Percentiles rank a stretch among this genome's conserved stretches.
Conservation (phyloP, 2,888 invertebrate species). For the Agrypnus murinus region DNA sequence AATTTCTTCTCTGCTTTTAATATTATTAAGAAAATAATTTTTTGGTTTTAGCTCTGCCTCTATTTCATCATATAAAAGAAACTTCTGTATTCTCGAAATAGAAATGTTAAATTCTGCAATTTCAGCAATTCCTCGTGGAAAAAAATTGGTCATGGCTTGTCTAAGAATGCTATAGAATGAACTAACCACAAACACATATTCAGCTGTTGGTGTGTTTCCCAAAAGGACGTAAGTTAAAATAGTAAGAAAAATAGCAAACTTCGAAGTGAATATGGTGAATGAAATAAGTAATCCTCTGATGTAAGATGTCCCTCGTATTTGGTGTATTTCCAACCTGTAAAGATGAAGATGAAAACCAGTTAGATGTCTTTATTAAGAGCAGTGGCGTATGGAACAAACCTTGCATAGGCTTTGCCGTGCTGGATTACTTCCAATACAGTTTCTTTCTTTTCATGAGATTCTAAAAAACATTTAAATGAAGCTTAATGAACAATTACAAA, state of each 20-base stretch:
- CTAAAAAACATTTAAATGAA: too few species aligned
- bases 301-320: conserved; percentile 81
- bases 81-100: conserved; percentile 79
- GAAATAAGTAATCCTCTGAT: conserved; percentile 83
- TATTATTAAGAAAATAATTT: too few species aligned
- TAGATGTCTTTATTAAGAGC: too few species aligned
- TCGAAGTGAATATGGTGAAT: conserved; percentile 88
- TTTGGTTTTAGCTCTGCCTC: too few species aligned
- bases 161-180: conserved; percentile 91
- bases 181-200: conserved; percentile 88
- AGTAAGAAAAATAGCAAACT: conserved; percentile 87
- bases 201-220: conserved; percentile 82
- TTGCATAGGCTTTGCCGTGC: too few species aligned
- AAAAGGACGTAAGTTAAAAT: conserved; percentile 83
- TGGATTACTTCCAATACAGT: too few species aligned
- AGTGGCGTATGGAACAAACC: too few species aligned
- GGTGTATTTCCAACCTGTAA: conserved; percentile 79
- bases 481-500: too few species aligned
- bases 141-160: conserved; percentile 90
- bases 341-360: conserved; percentile 51
- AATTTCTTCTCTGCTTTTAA: too few species aligned
- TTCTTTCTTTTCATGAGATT: too few species aligned
- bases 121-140: conserved; percentile 87
- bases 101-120: conserved; percentile 85
- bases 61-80: conserved; percentile 70